phyloP scores from a whole-genome alignment of 2,113 vertebrate genomes.

The Leucopsar rothschildi region DNA sequence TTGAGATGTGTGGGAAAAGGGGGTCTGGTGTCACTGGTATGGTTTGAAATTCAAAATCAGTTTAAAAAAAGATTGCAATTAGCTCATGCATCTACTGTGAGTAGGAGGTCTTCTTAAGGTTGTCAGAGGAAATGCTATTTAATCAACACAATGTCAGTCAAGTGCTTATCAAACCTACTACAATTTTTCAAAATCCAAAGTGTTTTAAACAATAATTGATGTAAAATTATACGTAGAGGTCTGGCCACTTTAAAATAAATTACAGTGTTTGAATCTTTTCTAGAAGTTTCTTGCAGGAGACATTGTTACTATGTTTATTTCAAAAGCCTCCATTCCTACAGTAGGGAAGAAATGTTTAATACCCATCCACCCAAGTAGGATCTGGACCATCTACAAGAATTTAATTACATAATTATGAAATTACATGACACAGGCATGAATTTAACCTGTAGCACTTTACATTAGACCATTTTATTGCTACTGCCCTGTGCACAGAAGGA shows the following conservation, averaged over 20 bases:
- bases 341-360: not conserved
- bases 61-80: constrained; percentile 28
- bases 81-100: constrained; percentile 16
- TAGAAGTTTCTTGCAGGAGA: not conserved
- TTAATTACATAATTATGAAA: not conserved
- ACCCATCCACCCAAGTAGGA: not conserved
- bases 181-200: not conserved
- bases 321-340: not conserved
- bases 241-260: not conserved
- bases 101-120: constrained; percentile 10
- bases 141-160: constrained; percentile 38
- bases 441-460: not conserved
- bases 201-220: not conserved
- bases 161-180: constrained; percentile 19
- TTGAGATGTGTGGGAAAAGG: not conserved
- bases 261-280: not conserved
- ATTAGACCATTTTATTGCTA: not conserved
- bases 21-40: not conserved
- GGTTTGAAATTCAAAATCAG: constrained; percentile 21
- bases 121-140: constrained; percentile 57
- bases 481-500: not conserved
- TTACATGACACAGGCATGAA: not conserved
- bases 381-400: not conserved
- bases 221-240: not conserved
- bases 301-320: not conserved